Evolutionary conservation across 53 echinoderm and acorn worm species (phyloP), one percentile per base, ranked within the genome.

Genomic region (Echinarachnius parma): DNA sequence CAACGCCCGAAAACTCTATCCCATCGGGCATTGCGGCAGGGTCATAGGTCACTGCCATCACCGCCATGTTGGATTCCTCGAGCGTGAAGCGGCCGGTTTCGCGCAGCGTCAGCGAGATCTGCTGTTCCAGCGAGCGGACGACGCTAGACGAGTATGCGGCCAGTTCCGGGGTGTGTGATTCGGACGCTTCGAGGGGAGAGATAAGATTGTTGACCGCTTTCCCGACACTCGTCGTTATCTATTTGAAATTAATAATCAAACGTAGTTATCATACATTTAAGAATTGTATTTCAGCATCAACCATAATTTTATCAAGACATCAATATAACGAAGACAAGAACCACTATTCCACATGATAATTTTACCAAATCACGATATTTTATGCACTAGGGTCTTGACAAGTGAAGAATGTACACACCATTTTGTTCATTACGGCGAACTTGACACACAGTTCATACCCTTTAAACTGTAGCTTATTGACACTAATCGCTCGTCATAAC

Each of bases 91-190:
- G 25, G 16, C 42, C 74, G 15, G 25, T 2, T 21, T 54, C 57
- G 16, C 55, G 74, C 1, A 72, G 57, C 37, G 74, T 72, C 31
- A 72, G 28, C 1, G 74, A 72, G 39, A 72, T 34, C 11, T 72
- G 74, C 23, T 56, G 34, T 4, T 72, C 74, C 8, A 72, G 46
- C 0, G 74, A 72, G 5, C 22, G 56, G 16, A 72, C 74, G 1
- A 72, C 74, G 57, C 74, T 72, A 9, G 74, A 72, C 2, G 74
- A 35, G 3, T 55, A 54, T 26, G 74, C 74, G 28, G 74, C 74
- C 21, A 72, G 39, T 8, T 39, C 39, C 9, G 15, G 18, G 31
- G 26, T 56, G 0, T 16, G 34, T 2, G 74, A 72, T 4, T 34
- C 15, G 15, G 55, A 24, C 9, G 26, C 18, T 26, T 3, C 26